Evolutionary conservation across 2,888 invertebrate species (phyloP).

Genomic region (Camptogramma bilineatum): DNA sequence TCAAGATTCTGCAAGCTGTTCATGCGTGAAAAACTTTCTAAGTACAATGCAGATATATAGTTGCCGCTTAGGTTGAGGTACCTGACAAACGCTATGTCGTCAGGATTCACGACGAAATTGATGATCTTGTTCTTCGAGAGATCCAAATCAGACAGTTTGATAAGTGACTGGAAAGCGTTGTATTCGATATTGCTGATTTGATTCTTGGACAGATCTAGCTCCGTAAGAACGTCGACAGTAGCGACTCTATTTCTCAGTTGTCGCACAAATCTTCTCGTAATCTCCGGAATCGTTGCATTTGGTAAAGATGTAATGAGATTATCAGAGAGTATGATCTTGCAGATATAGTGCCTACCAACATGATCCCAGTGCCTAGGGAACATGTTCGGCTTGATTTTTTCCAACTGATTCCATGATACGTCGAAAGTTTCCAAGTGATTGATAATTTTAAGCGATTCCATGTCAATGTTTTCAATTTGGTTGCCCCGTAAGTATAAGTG

Average conservation of each 20-base stretch:
- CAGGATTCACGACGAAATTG: constrained; percentile 62
- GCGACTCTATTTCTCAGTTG: constrained; percentile 43
- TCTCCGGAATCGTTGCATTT: constrained; percentile 60
- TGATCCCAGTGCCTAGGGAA: constrained; percentile 74
- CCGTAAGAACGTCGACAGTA: constrained; percentile 57
- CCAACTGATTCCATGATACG: constrained; percentile 67
- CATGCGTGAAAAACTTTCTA: constrained; percentile 67
- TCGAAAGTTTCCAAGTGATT: constrained; percentile 75
- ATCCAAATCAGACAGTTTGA: constrained; percentile 62
- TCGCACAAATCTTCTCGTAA: constrained; percentile 51
- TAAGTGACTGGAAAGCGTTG: constrained; percentile 68
- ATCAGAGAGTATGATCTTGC: constrained; percentile 69
- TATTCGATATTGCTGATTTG: constrained; percentile 64
- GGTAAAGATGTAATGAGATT: constrained; percentile 64
- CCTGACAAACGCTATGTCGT: constrained; percentile 60
- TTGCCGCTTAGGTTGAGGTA: constrained; percentile 72
- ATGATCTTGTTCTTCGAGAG: constrained; percentile 67
- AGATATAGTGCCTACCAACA: constrained; percentile 59
- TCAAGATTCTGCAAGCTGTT: constrained; percentile 71
- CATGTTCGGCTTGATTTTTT: constrained; percentile 60
- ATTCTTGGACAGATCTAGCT: constrained; percentile 73
- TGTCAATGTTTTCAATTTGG: constrained; percentile 64
- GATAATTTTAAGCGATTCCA: constrained; percentile 66
- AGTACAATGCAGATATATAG: constrained; percentile 58
- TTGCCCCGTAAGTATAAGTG: constrained; percentile 70